A percentile compares a stretch with the other conserved stretches of the same genome.
phyloP scores from a whole-genome alignment of 2,797 vertebrate genomes.

The Neosilurus mollespiculum region DNA sequence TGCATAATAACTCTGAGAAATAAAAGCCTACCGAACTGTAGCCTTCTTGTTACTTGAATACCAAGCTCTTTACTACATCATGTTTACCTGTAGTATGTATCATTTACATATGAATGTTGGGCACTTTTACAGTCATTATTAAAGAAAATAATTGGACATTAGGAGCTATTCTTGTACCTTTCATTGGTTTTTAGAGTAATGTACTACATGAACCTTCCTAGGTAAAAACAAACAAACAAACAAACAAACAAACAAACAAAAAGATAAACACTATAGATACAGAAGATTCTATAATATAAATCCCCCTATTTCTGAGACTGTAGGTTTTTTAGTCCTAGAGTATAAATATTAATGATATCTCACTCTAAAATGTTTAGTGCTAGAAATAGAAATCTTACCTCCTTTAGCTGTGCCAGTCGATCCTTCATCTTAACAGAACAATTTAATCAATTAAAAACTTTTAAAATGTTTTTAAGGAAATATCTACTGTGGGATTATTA shows the following conservation, averaged over 20 bases:
- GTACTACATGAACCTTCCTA: neutral
- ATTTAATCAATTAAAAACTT: neutral
- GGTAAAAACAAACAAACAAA: too few species aligned
- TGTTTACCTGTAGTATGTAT: neutral
- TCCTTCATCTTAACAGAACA: slow-evolving; percentile 71
- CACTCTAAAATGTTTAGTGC: neutral
- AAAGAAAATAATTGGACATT: neutral
- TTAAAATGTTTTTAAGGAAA: neutral
- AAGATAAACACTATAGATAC: neutral
- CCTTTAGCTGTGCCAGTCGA: slow-evolving; percentile 76
- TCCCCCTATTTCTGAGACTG: neutral
- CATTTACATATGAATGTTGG: neutral
- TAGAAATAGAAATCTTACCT: slow-evolving; percentile 60
- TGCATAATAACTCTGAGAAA: neutral
- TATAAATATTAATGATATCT: neutral
- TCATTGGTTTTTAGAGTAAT: neutral
- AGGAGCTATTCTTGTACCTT: neutral
- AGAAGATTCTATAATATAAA: neutral
- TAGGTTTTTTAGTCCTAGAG: neutral
- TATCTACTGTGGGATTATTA: slow-evolving; percentile 1
- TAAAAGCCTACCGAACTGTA: neutral
- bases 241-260: neutral
- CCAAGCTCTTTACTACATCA: neutral
- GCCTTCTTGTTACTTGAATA: neutral
- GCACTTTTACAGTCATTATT: neutral